phyloP scores from a whole-genome alignment of 2,888 invertebrate genomes.

The Ophraella communa region DNA sequence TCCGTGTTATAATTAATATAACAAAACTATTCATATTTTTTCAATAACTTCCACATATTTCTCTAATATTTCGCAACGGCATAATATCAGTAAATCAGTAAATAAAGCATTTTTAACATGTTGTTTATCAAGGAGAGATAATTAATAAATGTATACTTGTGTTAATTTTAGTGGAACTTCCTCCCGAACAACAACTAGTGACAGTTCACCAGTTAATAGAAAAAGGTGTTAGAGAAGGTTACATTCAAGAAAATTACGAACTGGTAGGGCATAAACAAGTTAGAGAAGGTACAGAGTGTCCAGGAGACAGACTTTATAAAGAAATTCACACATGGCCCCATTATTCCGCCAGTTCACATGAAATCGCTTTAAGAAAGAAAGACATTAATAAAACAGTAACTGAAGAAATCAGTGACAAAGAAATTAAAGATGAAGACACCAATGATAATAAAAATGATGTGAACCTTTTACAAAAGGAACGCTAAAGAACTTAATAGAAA shows the following conservation, averaged over 20 bases:
- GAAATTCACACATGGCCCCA: constrained; percentile 72
- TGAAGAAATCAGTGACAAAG: not conserved
- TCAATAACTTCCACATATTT: too few species aligned
- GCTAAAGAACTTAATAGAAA: not conserved
- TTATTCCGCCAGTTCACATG: constrained; percentile 36
- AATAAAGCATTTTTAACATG: not conserved
- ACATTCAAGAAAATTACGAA: constrained; percentile 66
- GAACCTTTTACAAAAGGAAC: not conserved
- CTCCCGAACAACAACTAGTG: constrained; percentile 66
- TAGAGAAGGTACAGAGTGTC: constrained; percentile 69
- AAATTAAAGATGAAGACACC: not conserved
- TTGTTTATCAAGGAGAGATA: not conserved
- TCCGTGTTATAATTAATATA: too few species aligned
- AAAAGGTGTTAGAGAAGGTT: constrained; percentile 68
- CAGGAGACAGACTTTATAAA: constrained; percentile 67
- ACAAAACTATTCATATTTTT: not conserved
- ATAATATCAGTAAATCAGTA: too few species aligned
- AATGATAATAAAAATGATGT: not conserved
- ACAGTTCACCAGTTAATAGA: constrained; percentile 67
- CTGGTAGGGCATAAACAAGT: constrained; percentile 72
- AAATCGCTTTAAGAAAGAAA: not conserved
- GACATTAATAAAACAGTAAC: not conserved
- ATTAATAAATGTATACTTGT: not conserved
- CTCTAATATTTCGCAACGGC: too few species aligned
- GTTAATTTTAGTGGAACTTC: constrained; percentile 64